Evolutionary conservation across 2,113 vertebrate genomes (phyloP).

Genomic region (Spea multiplicata): DNA sequence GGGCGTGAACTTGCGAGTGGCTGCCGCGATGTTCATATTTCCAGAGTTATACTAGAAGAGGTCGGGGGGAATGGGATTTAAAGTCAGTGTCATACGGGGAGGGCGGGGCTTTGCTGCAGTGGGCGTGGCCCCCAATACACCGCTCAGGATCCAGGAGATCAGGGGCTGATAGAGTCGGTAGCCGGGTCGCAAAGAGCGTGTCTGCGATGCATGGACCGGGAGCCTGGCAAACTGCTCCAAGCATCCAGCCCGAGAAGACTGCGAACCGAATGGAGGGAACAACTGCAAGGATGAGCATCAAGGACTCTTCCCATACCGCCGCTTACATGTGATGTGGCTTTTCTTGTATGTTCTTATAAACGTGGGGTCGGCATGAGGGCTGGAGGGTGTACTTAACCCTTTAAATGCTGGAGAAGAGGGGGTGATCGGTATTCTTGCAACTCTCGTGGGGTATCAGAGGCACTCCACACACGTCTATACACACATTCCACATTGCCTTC

Average conservation of each 20-base stretch:
- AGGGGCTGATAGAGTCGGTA: background rate
- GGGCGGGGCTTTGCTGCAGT: conserved; percentile 18
- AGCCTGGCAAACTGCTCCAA: too few species aligned
- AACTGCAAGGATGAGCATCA: background rate
- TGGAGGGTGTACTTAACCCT: background rate
- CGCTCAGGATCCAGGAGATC: background rate
- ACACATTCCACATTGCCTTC: too few species aligned
- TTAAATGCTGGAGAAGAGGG: background rate
- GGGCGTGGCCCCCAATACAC: background rate
- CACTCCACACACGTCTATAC: too few species aligned
- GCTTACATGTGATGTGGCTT: background rate
- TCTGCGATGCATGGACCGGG: too few species aligned
- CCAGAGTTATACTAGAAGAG: conserved; percentile 35
- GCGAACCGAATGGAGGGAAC: background rate
- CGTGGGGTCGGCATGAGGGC: too few species aligned
- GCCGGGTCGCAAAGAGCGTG: background rate
- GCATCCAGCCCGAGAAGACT: background rate
- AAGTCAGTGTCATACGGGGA: conserved; percentile 26
- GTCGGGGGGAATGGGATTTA: conserved; percentile 19
- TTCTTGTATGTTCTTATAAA: background rate
- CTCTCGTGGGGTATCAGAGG: too few species aligned
- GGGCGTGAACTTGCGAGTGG: background rate
- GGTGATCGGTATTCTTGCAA: too few species aligned
- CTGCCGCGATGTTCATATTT: conserved; percentile 21
- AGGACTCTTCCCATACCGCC: background rate